Evolutionary conservation across 2,113 vertebrate genomes (phyloP).

Genomic region (Taurulus bubalis): DNA sequence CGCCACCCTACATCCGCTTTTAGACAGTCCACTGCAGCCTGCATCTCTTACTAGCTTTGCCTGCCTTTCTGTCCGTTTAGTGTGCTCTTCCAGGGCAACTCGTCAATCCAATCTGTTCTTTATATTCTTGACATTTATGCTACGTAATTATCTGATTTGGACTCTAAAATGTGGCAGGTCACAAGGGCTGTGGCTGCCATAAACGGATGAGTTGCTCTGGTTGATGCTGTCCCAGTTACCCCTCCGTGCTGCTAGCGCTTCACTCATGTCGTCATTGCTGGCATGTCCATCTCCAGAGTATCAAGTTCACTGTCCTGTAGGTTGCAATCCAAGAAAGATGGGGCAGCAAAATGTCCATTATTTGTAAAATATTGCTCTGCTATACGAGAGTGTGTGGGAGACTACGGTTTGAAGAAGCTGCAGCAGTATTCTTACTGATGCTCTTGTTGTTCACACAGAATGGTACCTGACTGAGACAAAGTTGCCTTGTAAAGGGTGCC

Average conservation of each 20-base stretch:
- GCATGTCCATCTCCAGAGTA: constrained; percentile 29
- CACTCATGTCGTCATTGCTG: constrained; percentile 58
- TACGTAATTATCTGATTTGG: neutral
- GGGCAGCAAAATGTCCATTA: neutral
- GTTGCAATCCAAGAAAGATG: constrained; percentile 4
- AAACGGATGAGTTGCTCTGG: constrained; percentile 58
- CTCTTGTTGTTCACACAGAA: neutral
- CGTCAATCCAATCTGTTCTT: constrained; percentile 22
- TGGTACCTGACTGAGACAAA: neutral
- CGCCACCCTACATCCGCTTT: constrained; percentile 44
- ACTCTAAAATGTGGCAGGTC: neutral
- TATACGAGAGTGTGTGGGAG: neutral
- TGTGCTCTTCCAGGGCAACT: constrained; percentile 50
- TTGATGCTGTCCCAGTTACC: constrained; percentile 17
- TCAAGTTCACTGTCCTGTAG: constrained; percentile 18
- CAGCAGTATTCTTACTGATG: neutral
- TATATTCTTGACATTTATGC: neutral
- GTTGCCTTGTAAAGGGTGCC: neutral
- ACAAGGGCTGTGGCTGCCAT: neutral
- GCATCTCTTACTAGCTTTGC: constrained; percentile 38
- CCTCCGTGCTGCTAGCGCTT: constrained; percentile 59
- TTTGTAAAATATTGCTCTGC: neutral
- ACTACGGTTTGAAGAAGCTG: neutral
- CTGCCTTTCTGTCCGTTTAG: constrained; percentile 38
- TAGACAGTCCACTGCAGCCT: constrained; percentile 42